Percentiles rank a stretch among this genome's conserved stretches.
These are phyloP conservation scores for Drosophila lowei DNA, from an alignment of 1,140 invertebrate species.

Conservation along the genomic window DNA sequence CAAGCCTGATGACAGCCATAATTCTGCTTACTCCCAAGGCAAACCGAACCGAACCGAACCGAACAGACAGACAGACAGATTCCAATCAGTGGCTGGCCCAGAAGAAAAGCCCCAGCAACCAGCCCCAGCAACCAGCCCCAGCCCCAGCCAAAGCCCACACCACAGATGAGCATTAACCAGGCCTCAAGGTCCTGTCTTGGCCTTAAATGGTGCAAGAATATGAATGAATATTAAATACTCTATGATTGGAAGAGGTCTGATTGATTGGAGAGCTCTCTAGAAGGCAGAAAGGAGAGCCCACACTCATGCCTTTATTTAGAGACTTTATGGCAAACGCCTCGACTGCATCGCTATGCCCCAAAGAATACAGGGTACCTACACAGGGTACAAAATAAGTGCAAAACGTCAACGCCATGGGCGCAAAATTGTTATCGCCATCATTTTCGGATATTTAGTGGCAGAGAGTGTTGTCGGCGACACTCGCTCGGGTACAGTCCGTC, in stretches of 20 bases:
- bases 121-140: too few relatives aligned
- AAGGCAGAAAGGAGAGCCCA: too few relatives aligned
- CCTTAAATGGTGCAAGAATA: slow-evolving; percentile 6
- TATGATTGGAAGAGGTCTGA: neutral
- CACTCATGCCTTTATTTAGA: too few relatives aligned
- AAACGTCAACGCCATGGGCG: slow-evolving; percentile 78
- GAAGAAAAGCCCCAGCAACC: slow-evolving; percentile 7
- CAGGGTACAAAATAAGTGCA: slow-evolving; percentile 67
- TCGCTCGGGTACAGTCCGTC: neutral
- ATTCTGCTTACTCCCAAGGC: slow-evolving; percentile 52
- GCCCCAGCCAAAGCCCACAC: slow-evolving; percentile 24
- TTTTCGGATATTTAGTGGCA: slow-evolving; percentile 60
- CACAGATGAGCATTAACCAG: slow-evolving; percentile 44
- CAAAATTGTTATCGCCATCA: slow-evolving; percentile 79
- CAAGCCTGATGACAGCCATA: slow-evolving; percentile 75
- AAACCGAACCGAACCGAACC: neutral
- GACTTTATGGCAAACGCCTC: neutral
- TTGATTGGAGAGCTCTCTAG: too few relatives aligned
- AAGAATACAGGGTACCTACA: neutral
- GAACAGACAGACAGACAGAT: slow-evolving; percentile 22
- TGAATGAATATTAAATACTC: slow-evolving; percentile 5
- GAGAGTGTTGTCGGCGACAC: slow-evolving; percentile 51
- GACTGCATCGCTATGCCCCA: slow-evolving; percentile 1
- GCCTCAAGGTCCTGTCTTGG: slow-evolving; percentile 46
- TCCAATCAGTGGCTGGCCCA: slow-evolving; percentile 24